These are phyloP conservation scores for Anhinga rufa DNA, from an alignment of 2,113 vertebrate genomes.

Conservation along the genomic window DNA sequence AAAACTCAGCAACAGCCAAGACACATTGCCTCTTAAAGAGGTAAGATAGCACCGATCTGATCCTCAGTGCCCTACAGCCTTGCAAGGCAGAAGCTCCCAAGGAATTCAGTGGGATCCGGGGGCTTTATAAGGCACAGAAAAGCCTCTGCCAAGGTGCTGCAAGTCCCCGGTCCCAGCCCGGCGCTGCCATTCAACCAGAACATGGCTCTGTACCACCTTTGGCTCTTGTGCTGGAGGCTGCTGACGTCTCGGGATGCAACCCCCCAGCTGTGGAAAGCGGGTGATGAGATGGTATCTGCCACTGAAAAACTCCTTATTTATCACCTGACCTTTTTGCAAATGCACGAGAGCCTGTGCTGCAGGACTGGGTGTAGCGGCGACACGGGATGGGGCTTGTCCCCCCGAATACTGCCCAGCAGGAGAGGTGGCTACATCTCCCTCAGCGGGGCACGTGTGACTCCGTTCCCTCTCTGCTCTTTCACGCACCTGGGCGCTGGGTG, in stretches of 20 bases:
- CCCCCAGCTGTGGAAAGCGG: background rate
- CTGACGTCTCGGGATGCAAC: fast-evolving
- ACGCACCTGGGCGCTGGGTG: fast-evolving
- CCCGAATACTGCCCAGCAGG: background rate
- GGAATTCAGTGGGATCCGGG: background rate
- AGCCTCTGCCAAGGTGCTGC: background rate
- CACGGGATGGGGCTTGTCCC: background rate
- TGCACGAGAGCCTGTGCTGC: background rate
- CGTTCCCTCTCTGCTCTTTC: fast-evolving
- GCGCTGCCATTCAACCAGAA: background rate
- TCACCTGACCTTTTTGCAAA: background rate
- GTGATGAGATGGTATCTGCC: background rate
- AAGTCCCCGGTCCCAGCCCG: background rate
- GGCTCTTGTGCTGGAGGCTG: background rate
- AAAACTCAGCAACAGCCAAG: background rate
- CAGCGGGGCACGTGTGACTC: fast-evolving
- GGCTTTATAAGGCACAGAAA: background rate
- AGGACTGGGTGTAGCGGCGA: background rate
- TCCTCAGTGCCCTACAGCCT: background rate
- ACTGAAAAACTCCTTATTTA: background rate
- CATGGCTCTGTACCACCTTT: fast-evolving
- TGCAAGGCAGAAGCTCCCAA: background rate
- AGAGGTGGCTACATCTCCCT: background rate
- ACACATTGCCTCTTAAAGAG: background rate
- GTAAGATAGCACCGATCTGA: background rate